Conservation (phyloP, 1,140 invertebrate species). For the Cotesia glomerata region DNA sequence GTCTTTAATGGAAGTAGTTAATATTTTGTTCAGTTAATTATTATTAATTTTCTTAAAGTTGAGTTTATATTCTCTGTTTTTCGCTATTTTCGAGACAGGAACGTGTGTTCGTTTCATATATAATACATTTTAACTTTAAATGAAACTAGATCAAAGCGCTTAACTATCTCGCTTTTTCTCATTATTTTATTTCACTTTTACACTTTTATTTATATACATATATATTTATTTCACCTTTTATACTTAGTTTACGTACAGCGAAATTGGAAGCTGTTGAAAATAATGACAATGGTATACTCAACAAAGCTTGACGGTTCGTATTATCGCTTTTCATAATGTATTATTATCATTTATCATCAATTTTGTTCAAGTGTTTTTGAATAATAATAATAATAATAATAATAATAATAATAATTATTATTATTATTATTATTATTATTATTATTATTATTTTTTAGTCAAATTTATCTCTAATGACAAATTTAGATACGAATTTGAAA, state of each 20-base stretch:
- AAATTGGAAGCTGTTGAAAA: constrained; percentile 13
- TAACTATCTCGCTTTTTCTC: constrained; percentile 2
- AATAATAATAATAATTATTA: no score
- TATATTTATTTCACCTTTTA: neutral
- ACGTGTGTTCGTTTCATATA: constrained; percentile 13
- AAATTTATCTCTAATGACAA: no score
- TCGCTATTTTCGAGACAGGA: neutral
- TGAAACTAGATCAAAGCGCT: constrained; percentile 21
- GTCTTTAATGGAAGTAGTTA: no score
- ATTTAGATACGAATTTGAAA: no score
- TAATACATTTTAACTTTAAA: neutral
- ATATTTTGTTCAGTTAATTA: no score
- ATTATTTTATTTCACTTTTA: neutral
- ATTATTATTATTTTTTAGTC: no score
- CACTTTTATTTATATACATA: neutral
- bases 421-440: no score
- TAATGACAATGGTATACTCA: neutral
- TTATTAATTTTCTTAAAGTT: neutral
- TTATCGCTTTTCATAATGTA: constrained; percentile 19
- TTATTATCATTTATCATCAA: neutral
- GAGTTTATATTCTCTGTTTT: neutral
- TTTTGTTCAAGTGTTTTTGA: neutral
- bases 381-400: no score
- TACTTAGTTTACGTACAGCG: neutral
- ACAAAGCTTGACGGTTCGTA: constrained; percentile 17